Percentiles rank a stretch among this genome's conserved stretches.
Conservation (phyloP, 2,888 invertebrate genomes). For the Papilio demoleus region DNA sequence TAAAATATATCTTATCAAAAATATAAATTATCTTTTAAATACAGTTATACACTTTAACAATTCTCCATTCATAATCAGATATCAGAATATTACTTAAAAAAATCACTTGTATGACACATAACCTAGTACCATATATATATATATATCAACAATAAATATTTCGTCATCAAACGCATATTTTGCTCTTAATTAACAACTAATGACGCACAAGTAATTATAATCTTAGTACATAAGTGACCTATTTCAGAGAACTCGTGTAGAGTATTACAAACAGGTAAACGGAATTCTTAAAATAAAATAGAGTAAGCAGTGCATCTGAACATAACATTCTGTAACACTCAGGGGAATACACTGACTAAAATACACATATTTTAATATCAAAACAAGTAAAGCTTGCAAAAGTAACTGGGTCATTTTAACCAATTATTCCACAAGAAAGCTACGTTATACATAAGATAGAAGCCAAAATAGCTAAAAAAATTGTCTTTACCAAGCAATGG, state of each 20-base stretch:
- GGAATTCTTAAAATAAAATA: not conserved
- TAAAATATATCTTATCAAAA: not conserved
- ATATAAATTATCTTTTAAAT: not conserved
- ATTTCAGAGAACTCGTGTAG: constrained; percentile 6
- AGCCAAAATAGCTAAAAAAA: too few relatives aligned
- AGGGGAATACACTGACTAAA: too few relatives aligned
- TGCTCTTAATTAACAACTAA: not conserved
- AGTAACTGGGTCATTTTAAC: too few relatives aligned
- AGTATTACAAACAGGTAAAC: constrained; percentile 15
- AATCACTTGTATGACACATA: too few relatives aligned
- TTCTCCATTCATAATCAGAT: not conserved
- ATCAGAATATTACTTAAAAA: too few relatives aligned
- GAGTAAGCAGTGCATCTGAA: not conserved
- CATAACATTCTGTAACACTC: constrained; percentile 7
- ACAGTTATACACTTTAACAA: not conserved
- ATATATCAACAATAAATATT: not conserved
- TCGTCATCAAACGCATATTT: not conserved
- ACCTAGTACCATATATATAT: not conserved
- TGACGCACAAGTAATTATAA: constrained; percentile 2
- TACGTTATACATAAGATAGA: too few relatives aligned
- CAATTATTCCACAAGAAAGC: too few relatives aligned
- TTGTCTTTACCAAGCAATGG: too few relatives aligned
- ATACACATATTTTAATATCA: too few relatives aligned
- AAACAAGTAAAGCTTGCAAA: too few relatives aligned
- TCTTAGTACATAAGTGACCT: not conserved